Evolutionary conservation across 2,113 vertebrate genomes (phyloP).

Genomic region (cattle (Bos taurus)): DNA sequence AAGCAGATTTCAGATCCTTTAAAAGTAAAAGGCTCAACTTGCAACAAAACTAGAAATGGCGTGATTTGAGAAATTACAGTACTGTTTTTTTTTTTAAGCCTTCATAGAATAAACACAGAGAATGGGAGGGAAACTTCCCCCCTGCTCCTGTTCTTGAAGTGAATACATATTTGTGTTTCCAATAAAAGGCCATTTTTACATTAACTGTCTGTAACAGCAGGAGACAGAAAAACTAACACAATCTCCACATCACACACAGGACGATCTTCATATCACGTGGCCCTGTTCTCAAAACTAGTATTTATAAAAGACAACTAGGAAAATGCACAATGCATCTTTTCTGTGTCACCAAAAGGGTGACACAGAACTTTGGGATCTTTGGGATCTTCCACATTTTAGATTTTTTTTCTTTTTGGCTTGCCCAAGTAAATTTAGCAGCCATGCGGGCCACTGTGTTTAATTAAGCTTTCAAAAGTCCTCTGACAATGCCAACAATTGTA

Average conservation of each 20-base stretch:
- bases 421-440: slow-evolving; percentile 81
- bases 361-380: slow-evolving; percentile 76
- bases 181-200: slow-evolving; percentile 78
- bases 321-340: slow-evolving; percentile 68
- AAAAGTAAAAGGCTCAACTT: slow-evolving; percentile 50
- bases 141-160: slow-evolving; percentile 65
- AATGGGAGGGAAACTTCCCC: slow-evolving; percentile 71
- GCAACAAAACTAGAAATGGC: slow-evolving; percentile 47
- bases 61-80: slow-evolving; percentile 58
- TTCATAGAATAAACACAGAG: slow-evolving; percentile 58
- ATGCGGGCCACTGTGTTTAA: slow-evolving; percentile 81
- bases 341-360: background rate
- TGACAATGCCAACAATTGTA: slow-evolving; percentile 85
- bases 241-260: slow-evolving; percentile 75
- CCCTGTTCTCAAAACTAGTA: slow-evolving; percentile 72
- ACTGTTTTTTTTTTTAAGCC: slow-evolving; percentile 46
- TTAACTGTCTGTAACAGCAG: slow-evolving; percentile 76
- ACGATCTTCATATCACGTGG: slow-evolving; percentile 76
- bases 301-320: slow-evolving; percentile 72
- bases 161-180: slow-evolving; percentile 77
- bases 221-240: slow-evolving; percentile 77
- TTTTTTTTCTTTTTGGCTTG: slow-evolving; percentile 49
- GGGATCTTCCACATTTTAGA: slow-evolving; percentile 67
- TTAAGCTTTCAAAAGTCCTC: slow-evolving; percentile 88
- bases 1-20: slow-evolving; percentile 49